phyloP scores from a whole-genome alignment of 2,888 invertebrate genomes.

The Drosophila suboccidentalis region DNA sequence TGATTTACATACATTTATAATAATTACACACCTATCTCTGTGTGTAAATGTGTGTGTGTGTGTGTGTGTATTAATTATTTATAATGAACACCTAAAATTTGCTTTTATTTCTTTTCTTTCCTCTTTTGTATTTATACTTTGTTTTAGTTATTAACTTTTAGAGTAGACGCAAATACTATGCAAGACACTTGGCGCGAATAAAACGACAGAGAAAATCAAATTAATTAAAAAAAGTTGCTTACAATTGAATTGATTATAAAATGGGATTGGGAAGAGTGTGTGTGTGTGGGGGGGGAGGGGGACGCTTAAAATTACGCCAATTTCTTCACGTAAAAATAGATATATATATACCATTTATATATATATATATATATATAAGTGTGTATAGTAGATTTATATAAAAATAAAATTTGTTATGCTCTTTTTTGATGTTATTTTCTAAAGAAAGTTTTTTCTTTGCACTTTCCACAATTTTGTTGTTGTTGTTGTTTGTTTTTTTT shows the following conservation, averaged over 20 bases:
- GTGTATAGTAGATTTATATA: slow-evolving; percentile 64
- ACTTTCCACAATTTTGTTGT: slow-evolving; percentile 41
- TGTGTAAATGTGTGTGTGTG: slow-evolving; percentile 6
- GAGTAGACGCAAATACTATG: slow-evolving; percentile 71
- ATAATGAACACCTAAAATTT: slow-evolving; percentile 68
- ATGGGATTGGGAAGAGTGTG: not conserved
- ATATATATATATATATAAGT: slow-evolving; percentile 46
- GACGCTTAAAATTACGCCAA: slow-evolving; percentile 64
- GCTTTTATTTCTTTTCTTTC: slow-evolving; percentile 40
- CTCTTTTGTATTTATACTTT: slow-evolving; percentile 8
- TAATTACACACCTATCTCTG: slow-evolving; percentile 23
- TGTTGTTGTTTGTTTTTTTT: slow-evolving; percentile 20
- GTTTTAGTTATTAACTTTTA: slow-evolving; percentile 40
- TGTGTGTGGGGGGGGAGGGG: slow-evolving; percentile 2
- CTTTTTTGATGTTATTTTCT: slow-evolving; percentile 32
- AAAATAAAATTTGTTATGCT: slow-evolving; percentile 68
- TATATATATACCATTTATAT: slow-evolving; percentile 30
- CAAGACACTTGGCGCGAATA: slow-evolving; percentile 71
- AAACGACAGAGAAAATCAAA: slow-evolving; percentile 28
- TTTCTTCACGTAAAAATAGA: slow-evolving; percentile 47
- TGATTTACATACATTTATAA: slow-evolving; percentile 48
- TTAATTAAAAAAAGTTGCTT: slow-evolving; percentile 33
- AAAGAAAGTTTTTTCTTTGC: slow-evolving; percentile 42
- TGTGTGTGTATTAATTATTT: slow-evolving; percentile 24
- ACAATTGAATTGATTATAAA: slow-evolving; percentile 14